phyloP scores from a whole-genome alignment of 2,888 invertebrate species.

The Gymnosoma rotundatum region DNA sequence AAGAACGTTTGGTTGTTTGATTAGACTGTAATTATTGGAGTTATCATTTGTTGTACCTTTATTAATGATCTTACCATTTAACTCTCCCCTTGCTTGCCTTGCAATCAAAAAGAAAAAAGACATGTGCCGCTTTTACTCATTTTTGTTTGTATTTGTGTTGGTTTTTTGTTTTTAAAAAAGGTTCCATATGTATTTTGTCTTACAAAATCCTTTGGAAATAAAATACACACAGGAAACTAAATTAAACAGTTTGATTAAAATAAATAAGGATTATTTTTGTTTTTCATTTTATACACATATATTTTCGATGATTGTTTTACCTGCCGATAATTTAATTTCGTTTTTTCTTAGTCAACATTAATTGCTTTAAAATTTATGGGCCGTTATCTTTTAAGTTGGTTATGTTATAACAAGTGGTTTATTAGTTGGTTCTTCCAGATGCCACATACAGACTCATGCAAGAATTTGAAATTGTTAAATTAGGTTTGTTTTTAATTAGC shows the following conservation, averaged over 20 bases:
- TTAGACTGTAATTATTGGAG: background rate
- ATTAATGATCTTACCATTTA: slow-evolving; percentile 29
- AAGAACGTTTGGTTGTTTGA: slow-evolving; percentile 33
- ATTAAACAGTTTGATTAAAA: slow-evolving; percentile 69
- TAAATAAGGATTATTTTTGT: slow-evolving; percentile 54
- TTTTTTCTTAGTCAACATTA: slow-evolving; percentile 65
- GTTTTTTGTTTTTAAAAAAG: slow-evolving; percentile 11
- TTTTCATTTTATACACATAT: slow-evolving; percentile 11
- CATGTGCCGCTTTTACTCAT: slow-evolving; percentile 41
- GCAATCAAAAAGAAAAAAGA: slow-evolving; percentile 14
- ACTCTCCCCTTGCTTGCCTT: background rate
- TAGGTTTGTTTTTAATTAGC: too few relatives aligned
- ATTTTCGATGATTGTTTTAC: slow-evolving; percentile 50
- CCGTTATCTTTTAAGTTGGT: slow-evolving; percentile 55
- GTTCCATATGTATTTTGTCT: slow-evolving; percentile 52
- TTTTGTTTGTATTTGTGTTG: background rate
- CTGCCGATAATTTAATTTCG: slow-evolving; percentile 55
- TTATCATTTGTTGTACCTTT: slow-evolving; percentile 43
- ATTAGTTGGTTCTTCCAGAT: slow-evolving; percentile 38
- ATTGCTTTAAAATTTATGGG: slow-evolving; percentile 68
- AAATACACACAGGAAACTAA: slow-evolving; percentile 42
- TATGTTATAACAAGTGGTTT: slow-evolving; percentile 64
- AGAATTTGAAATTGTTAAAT: background rate
- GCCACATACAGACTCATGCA: background rate
- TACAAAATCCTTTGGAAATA: slow-evolving; percentile 55